Conservation (phyloP, 2,888 invertebrate species). For the Fragum whitleyi region DNA sequence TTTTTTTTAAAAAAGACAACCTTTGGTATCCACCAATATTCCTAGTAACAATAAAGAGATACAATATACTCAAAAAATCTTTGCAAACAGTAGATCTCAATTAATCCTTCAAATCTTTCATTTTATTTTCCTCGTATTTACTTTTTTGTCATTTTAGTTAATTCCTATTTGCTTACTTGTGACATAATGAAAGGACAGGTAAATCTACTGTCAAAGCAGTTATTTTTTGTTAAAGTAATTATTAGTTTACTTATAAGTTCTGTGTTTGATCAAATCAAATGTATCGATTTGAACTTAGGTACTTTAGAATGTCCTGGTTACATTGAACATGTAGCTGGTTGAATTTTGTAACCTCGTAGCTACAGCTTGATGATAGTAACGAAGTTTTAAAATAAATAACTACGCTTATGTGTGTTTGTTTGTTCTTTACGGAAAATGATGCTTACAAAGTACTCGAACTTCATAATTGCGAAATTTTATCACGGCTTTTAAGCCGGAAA, state of each 20-base stretch:
- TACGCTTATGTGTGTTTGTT: too few relatives aligned
- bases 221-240: neutral
- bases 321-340: too few relatives aligned
- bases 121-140: slow-evolving; percentile 20
- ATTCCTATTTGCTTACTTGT: slow-evolving; percentile 16
- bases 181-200: slow-evolving; percentile 16
- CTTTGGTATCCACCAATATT: neutral
- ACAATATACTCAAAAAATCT: neutral
- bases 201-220: neutral
- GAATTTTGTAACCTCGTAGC: too few relatives aligned
- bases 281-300: neutral
- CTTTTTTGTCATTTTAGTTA: slow-evolving; percentile 21
- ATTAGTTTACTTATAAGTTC: slow-evolving; percentile 5
- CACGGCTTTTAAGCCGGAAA: too few relatives aligned
- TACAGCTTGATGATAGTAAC: too few relatives aligned
- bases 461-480: too few relatives aligned
- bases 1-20: neutral
- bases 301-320: too few relatives aligned
- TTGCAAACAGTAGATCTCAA: neutral
- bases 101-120: slow-evolving; percentile 13
- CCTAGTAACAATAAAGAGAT: neutral
- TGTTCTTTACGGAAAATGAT: too few relatives aligned
- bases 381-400: too few relatives aligned
- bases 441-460: too few relatives aligned
- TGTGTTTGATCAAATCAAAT: neutral